Evolutionary conservation across 2,113 vertebrate genomes (phyloP).

Genomic region (Halcyon malimbica): DNA sequence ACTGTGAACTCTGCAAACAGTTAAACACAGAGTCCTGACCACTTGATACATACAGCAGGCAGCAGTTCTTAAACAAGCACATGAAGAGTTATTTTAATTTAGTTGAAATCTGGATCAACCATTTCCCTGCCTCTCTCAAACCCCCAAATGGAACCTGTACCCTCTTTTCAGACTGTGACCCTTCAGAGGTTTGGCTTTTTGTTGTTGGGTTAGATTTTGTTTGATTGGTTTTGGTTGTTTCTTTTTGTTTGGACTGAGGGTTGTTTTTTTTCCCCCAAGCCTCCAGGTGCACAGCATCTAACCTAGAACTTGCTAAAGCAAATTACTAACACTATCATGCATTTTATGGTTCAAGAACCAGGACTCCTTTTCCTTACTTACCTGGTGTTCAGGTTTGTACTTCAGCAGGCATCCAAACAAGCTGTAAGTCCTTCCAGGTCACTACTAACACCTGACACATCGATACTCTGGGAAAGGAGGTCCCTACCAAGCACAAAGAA

Average conservation of each 20-base stretch:
- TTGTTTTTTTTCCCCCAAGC: fast-evolving
- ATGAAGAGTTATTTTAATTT: background rate
- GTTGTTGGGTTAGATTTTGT: background rate
- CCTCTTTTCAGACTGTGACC: background rate
- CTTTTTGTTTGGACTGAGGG: background rate
- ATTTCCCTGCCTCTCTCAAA: background rate
- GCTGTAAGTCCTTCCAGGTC: background rate
- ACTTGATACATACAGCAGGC: background rate
- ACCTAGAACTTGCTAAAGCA: background rate
- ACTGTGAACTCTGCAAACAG: background rate
- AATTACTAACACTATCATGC: fast-evolving
- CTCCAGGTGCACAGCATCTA: background rate
- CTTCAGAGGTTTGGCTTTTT: background rate
- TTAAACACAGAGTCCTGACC: background rate
- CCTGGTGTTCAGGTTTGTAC: fast-evolving
- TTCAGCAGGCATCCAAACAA: background rate
- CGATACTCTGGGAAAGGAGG: background rate
- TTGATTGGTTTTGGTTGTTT: background rate
- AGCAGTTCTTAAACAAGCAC: background rate
- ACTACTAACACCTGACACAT: background rate
- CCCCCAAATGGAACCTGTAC: background rate
- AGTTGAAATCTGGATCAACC: background rate
- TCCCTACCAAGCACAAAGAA: background rate
- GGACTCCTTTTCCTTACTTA: background rate
- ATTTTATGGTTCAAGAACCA: background rate